Evolutionary conservation across 2,888 invertebrate species (phyloP).

Genomic region (Catocala sponsa): DNA sequence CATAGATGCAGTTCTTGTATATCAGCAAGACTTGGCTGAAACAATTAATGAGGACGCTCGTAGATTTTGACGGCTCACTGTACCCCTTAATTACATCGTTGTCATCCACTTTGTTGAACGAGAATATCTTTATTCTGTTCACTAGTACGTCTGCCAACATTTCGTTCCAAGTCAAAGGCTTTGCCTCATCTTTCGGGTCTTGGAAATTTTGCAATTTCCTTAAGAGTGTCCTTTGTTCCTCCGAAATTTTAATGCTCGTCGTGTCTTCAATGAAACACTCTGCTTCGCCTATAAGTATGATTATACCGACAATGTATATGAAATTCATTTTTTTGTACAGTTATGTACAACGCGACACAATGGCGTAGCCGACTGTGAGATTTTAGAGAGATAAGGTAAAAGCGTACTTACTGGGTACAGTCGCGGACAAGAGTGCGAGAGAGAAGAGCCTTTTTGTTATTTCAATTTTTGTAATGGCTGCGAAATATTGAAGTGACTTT

Average conservation of each 20-base stretch:
- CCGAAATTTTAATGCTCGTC: conserved; percentile 50
- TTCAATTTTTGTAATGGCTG: not conserved
- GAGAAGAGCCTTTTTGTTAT: conserved; percentile 6
- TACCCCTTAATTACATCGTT: conserved; percentile 44
- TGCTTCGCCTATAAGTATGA: conserved; percentile 64
- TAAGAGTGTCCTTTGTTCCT: conserved; percentile 70
- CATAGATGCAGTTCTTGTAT: conserved; percentile 71
- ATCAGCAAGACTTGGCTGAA: conserved; percentile 65
- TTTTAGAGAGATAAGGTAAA: conserved; percentile 72
- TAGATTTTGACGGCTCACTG: conserved; percentile 23
- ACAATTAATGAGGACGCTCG: conserved; percentile 54
- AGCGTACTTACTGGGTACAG: conserved; percentile 66
- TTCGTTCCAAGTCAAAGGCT: conserved; percentile 75
- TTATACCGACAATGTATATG: conserved; percentile 62
- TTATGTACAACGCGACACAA: conserved; percentile 65
- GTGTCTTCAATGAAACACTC: conserved; percentile 61
- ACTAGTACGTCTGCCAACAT: conserved; percentile 76
- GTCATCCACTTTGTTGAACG: conserved; percentile 56
- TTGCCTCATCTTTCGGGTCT: conserved; percentile 56
- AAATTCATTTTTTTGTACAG: conserved; percentile 70
- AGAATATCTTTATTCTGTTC: conserved; percentile 72
- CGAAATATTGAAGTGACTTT: not conserved
- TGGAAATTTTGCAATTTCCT: conserved; percentile 75
- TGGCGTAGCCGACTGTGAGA: conserved; percentile 70
- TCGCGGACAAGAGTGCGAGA: conserved; percentile 44